phyloP scores from a whole-genome alignment of 1,140 invertebrate species.

The Nasonia longicornis region DNA sequence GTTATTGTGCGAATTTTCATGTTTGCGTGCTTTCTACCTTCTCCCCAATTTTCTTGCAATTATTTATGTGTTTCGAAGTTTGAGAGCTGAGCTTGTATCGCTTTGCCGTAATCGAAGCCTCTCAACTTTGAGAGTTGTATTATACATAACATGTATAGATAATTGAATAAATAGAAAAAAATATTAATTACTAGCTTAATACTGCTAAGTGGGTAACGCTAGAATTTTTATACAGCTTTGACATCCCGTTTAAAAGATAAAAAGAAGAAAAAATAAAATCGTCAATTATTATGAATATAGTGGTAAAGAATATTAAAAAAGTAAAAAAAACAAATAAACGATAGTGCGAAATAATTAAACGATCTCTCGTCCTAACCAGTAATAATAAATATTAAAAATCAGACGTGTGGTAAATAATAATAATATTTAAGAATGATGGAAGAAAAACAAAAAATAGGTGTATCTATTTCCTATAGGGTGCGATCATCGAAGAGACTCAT shows the following conservation, averaged over 20 bases:
- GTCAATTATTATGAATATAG: constrained; percentile 68
- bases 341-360: constrained; percentile 45
- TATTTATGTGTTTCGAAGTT: constrained; percentile 32
- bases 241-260: constrained; percentile 46
- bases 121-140: constrained; percentile 22
- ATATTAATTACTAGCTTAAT: constrained; percentile 57
- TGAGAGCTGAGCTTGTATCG: neutral
- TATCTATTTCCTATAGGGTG: constrained; percentile 30
- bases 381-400: constrained; percentile 35
- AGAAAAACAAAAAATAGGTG: constrained; percentile 39
- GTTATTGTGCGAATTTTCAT: constrained; percentile 35
- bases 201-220: constrained; percentile 50
- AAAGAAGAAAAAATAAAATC: constrained; percentile 56
- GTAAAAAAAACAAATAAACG: constrained; percentile 39
- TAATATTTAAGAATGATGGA: constrained; percentile 32
- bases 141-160: constrained; percentile 41
- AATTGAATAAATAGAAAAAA: constrained; percentile 47
- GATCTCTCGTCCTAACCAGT: constrained; percentile 53
- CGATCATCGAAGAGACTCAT: constrained; percentile 13
- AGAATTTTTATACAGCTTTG: constrained; percentile 45
- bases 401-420: constrained; percentile 31
- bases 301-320: constrained; percentile 47
- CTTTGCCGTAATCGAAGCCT: neutral
- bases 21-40: constrained; percentile 26
- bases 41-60: constrained; percentile 20